phyloP scores from a whole-genome alignment of 1,140 invertebrate genomes.

The Drosophila repletoides region DNA sequence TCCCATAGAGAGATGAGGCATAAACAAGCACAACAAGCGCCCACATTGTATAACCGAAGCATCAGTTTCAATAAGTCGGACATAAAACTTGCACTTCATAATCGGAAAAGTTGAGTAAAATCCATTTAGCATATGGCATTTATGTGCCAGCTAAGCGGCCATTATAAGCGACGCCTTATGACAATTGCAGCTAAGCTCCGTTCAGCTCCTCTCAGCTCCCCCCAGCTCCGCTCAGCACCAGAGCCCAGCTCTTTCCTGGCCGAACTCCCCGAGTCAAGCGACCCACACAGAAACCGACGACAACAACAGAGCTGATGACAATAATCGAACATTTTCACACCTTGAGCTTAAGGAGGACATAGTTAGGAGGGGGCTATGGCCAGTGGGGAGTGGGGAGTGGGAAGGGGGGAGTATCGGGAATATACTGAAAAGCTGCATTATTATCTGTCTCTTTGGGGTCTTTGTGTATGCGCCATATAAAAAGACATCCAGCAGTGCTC shows the following conservation, averaged over 20 bases:
- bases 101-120: constrained; percentile 46
- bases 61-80: constrained; percentile 62
- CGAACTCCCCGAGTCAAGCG: constrained; percentile 3
- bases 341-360: constrained; percentile 69
- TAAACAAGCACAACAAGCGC: constrained; percentile 11
- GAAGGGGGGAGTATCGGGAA: neutral
- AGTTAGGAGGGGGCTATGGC: constrained; percentile 15
- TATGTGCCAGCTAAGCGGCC: constrained; percentile 73
- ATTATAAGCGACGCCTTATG: constrained; percentile 69
- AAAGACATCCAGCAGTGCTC: constrained; percentile 58
- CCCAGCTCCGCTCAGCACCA: no score
- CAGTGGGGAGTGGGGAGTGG: constrained; percentile 17
- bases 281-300: constrained; percentile 43
- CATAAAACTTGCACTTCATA: constrained; percentile 42
- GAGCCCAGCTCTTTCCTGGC: neutral
- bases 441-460: constrained; percentile 39
- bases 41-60: constrained; percentile 3
- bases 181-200: constrained; percentile 76
- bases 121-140: constrained; percentile 77
- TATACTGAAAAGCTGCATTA: constrained; percentile 38
- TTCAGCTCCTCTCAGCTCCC: constrained; percentile 32
- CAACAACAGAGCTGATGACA: constrained; percentile 57
- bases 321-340: constrained; percentile 82
- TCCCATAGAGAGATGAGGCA: neutral
- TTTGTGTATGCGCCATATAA: constrained; percentile 43